phyloP scores from a whole-genome alignment of 2,888 invertebrate genomes.

The Drosophila subsilvestris region DNA sequence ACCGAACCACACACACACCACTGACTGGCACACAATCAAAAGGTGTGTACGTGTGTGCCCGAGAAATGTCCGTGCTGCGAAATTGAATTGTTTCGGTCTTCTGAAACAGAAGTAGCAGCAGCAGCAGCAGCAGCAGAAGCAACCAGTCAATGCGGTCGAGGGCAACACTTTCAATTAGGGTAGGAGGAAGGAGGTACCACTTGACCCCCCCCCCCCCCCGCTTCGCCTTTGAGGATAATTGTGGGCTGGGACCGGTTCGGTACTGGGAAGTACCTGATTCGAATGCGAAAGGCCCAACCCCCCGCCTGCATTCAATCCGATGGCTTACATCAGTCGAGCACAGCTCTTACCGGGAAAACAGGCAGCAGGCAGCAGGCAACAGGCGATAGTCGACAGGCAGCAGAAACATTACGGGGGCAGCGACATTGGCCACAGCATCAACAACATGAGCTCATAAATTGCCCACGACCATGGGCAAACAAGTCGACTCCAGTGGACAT shows the following conservation, averaged over 20 bases:
- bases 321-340: neutral
- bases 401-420: neutral
- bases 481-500: no score
- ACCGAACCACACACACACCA: neutral
- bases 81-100: conserved; percentile 31
- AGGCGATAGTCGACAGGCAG: neutral
- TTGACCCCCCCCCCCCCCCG: no score
- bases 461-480: neutral
- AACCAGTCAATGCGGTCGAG: conserved; percentile 26
- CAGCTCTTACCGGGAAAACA: neutral
- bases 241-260: neutral
- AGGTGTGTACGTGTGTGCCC: conserved; percentile 17
- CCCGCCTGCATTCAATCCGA: neutral
- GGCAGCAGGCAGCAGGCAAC: neutral
- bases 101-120: neutral
- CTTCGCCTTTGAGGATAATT: neutral
- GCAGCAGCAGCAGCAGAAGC: neutral
- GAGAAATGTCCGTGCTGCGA: conserved; percentile 25
- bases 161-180: conserved; percentile 41
- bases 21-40: conserved; percentile 7
- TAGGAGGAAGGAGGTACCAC: neutral
- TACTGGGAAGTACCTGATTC: neutral
- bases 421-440: neutral
- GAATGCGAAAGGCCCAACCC: neutral
- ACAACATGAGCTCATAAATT: neutral